These are phyloP conservation scores for Zosterops borbonicus DNA, from an alignment of 2,113 vertebrate genomes.

Conservation along the genomic window DNA sequence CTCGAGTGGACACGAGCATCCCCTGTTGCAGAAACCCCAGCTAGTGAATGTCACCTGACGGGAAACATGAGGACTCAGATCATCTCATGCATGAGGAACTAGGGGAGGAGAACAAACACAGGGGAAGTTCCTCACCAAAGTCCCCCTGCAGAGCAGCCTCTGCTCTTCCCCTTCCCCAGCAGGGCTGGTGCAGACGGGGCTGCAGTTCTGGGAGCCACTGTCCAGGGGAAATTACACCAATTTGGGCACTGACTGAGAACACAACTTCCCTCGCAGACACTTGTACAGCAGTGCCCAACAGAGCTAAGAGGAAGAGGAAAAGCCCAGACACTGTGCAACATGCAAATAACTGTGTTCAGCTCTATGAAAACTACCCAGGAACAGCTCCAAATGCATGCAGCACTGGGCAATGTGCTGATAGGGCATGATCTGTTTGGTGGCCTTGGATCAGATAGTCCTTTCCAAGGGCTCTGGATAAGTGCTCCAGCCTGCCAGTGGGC, in stretches of 20 bases:
- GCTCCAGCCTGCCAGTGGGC: not conserved
- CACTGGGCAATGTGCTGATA: not conserved
- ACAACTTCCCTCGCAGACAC: not conserved
- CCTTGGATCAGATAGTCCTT: not conserved
- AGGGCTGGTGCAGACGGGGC: not conserved
- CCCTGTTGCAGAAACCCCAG: not conserved
- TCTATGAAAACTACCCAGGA: not conserved
- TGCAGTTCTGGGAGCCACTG: not conserved
- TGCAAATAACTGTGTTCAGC: not conserved
- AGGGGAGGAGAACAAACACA: not conserved
- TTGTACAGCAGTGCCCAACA: not conserved
- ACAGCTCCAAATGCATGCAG: not conserved
- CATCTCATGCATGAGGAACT: not conserved
- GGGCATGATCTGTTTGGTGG: not conserved
- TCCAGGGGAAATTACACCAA: slow-evolving; percentile 15
- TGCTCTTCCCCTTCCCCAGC: not conserved
- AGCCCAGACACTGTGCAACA: not conserved
- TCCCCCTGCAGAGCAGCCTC: not conserved
- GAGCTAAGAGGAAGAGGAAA: slow-evolving; percentile 41
- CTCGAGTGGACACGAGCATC: not conserved
- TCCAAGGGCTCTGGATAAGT: not conserved
- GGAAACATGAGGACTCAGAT: not conserved
- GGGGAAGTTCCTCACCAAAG: not conserved
- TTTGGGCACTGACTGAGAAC: not conserved
- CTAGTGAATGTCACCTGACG: not conserved